phyloP scores from a whole-genome alignment of 2,797 vertebrate species.

The Cyclopterus lumpus region DNA sequence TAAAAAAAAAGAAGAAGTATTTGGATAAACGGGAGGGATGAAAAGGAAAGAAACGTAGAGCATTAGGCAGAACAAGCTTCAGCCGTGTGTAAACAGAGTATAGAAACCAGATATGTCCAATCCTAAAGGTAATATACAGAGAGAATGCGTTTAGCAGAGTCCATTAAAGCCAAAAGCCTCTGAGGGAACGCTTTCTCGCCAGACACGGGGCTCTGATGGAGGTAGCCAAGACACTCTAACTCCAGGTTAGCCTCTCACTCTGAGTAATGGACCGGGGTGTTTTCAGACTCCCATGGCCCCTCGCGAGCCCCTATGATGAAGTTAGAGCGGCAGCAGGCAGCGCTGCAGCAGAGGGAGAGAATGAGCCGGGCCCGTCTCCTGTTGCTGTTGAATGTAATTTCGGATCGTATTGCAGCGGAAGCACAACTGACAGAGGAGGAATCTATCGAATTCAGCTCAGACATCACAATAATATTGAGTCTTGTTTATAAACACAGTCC shows the following conservation, averaged over 20 bases:
- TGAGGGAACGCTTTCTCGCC: slow-evolving; percentile 70
- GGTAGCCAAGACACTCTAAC: slow-evolving; percentile 75
- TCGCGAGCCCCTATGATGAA: slow-evolving; percentile 77
- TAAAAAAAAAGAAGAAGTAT: slow-evolving; percentile 22
- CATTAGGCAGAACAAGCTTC: slow-evolving; percentile 43
- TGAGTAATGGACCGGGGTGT: slow-evolving; percentile 80
- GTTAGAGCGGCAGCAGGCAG: slow-evolving; percentile 74
- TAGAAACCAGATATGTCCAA: slow-evolving; percentile 80
- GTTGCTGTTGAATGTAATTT: slow-evolving; percentile 81
- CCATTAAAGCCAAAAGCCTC: slow-evolving; percentile 84
- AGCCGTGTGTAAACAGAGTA: slow-evolving; percentile 65
- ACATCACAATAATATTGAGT: slow-evolving; percentile 84
- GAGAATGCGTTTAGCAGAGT: slow-evolving; percentile 83
- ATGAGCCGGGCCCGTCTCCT: slow-evolving; percentile 71
- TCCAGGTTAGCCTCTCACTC: slow-evolving; percentile 75
- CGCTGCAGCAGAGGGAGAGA: slow-evolving; percentile 36
- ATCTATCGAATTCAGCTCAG: slow-evolving; percentile 84
- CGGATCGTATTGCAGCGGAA: slow-evolving; percentile 80
- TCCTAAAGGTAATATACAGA: slow-evolving; percentile 78
- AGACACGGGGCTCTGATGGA: slow-evolving; percentile 75
- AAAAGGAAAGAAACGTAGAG: slow-evolving; percentile 15
- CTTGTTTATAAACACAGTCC: slow-evolving; percentile 81
- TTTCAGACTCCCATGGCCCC: slow-evolving; percentile 78
- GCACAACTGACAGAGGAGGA: slow-evolving; percentile 76
- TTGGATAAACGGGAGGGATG: slow-evolving; percentile 9